These are phyloP conservation scores for Parotocinclus haroldoi DNA, from an alignment of 2,797 vertebrate species.

Conservation along the genomic window DNA sequence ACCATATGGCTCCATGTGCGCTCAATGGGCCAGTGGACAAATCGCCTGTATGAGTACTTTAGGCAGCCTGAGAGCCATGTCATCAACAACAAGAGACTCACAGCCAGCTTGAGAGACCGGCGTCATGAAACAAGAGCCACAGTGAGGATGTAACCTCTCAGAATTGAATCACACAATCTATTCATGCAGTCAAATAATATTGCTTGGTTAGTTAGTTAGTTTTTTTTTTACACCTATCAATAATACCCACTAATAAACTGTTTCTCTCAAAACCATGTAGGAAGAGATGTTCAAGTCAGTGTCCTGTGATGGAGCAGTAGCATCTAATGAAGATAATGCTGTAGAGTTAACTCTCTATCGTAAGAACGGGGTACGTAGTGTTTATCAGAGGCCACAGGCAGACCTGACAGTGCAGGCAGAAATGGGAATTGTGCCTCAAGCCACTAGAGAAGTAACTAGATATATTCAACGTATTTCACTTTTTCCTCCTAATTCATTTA, in stretches of 20 bases:
- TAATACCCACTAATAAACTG: neutral
- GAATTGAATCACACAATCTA: too few relatives aligned
- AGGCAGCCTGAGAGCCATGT: slow-evolving; percentile 48
- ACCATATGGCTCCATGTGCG: slow-evolving; percentile 84
- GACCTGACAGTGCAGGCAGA: slow-evolving; percentile 52
- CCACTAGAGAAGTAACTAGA: slow-evolving; percentile 53
- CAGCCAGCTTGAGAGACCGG: slow-evolving; percentile 60
- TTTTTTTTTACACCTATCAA: neutral
- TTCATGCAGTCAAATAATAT: too few relatives aligned
- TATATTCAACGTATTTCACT: too few relatives aligned
- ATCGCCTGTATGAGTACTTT: slow-evolving; percentile 80
- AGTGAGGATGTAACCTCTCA: slow-evolving; percentile 54
- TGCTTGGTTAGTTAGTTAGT: neutral
- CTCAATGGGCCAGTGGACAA: slow-evolving; percentile 88
- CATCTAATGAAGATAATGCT: slow-evolving; percentile 56
- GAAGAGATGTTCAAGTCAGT: slow-evolving; percentile 59
- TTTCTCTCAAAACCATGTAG: slow-evolving; percentile 36
- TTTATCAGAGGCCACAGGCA: slow-evolving; percentile 1
- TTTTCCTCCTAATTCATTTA: neutral
- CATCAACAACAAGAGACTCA: slow-evolving; percentile 51
- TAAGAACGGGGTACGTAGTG: slow-evolving; percentile 1
- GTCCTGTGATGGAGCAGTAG: slow-evolving; percentile 49
- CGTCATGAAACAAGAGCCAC: slow-evolving; percentile 41
- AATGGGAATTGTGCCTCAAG: slow-evolving; percentile 55
- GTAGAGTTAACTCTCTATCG: slow-evolving; percentile 74